phyloP scores from a whole-genome alignment of 2,888 invertebrate genomes.

The Himalopsyche tibetana region DNA sequence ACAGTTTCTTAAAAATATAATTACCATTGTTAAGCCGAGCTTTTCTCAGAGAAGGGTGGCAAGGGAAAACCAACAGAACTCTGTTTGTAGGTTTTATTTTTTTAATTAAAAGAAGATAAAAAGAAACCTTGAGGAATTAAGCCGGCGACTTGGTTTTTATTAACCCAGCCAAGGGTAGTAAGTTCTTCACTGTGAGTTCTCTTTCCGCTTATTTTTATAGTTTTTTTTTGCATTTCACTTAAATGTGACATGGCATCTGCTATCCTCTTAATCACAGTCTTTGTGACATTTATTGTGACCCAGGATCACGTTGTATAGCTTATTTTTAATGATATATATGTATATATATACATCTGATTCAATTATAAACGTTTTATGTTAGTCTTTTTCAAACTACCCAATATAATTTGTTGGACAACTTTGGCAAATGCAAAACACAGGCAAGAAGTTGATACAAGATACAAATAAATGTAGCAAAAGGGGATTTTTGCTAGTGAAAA shows the following conservation, averaged over 20 bases:
- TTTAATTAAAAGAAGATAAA: slow-evolving; percentile 9
- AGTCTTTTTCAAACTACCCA: too few relatives aligned
- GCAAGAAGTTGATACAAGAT: too few relatives aligned
- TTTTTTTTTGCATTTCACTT: slow-evolving; percentile 42
- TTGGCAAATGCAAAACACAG: too few relatives aligned
- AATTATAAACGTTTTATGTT: too few relatives aligned
- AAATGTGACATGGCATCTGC: slow-evolving; percentile 39
- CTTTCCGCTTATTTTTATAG: slow-evolving; percentile 35
- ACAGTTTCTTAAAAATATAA: slow-evolving; percentile 49
- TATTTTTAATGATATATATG: too few relatives aligned
- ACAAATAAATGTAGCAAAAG: too few relatives aligned
- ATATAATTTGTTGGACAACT: too few relatives aligned
- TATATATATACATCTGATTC: too few relatives aligned
- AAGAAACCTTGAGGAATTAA: slow-evolving; percentile 42
- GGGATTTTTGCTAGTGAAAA: too few relatives aligned
- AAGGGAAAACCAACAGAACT: slow-evolving; percentile 40
- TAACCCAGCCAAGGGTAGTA: slow-evolving; percentile 35
- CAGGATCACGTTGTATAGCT: not conserved
- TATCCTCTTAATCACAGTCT: slow-evolving; percentile 36
- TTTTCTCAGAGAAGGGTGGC: slow-evolving; percentile 41
- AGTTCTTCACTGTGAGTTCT: slow-evolving; percentile 6
- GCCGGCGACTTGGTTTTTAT: slow-evolving; percentile 35
- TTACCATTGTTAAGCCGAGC: slow-evolving; percentile 54
- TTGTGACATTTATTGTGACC: slow-evolving; percentile 1
- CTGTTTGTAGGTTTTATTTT: slow-evolving; percentile 43